Evolutionary conservation across 2,888 invertebrate species (phyloP).

Genomic region (Trachelus iudaicus): DNA sequence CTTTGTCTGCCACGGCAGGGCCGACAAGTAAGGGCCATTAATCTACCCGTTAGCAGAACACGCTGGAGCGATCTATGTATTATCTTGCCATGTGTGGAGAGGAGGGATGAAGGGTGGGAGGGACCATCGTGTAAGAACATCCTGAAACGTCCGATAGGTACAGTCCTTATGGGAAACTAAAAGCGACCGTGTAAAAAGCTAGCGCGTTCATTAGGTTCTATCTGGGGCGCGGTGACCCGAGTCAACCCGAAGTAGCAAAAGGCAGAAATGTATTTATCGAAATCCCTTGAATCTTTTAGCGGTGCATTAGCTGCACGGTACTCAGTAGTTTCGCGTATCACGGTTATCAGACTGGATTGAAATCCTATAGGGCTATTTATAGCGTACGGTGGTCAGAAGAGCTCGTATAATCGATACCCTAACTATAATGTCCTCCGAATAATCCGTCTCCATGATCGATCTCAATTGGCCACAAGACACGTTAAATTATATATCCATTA

Average conservation of each 20-base stretch:
- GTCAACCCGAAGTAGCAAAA: neutral
- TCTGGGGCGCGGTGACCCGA: neutral
- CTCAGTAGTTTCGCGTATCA: neutral
- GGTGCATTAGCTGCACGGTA: neutral
- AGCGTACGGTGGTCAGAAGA: neutral
- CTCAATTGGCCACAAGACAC: neutral
- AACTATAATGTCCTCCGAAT: neutral
- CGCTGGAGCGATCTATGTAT: constrained; percentile 29
- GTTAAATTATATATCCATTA: neutral
- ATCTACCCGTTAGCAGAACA: constrained; percentile 33
- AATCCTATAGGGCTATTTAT: neutral
- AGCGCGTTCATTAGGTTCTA: neutral
- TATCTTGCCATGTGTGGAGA: constrained; percentile 23
- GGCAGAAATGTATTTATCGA: neutral
- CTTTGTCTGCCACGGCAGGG: constrained; percentile 22
- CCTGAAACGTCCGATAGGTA: neutral
- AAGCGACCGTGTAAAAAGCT: neutral
- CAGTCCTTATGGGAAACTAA: neutral
- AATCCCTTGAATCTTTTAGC: neutral
- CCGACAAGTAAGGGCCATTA: constrained; percentile 27
- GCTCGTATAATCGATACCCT: neutral
- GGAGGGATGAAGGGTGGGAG: neutral
- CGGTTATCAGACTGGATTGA: neutral
- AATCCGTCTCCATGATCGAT: neutral
- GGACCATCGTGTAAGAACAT: neutral